Base-by-base conservation (phyloP, 2,113 vertebrate species). In the Psittacara wagleri region DNA sequence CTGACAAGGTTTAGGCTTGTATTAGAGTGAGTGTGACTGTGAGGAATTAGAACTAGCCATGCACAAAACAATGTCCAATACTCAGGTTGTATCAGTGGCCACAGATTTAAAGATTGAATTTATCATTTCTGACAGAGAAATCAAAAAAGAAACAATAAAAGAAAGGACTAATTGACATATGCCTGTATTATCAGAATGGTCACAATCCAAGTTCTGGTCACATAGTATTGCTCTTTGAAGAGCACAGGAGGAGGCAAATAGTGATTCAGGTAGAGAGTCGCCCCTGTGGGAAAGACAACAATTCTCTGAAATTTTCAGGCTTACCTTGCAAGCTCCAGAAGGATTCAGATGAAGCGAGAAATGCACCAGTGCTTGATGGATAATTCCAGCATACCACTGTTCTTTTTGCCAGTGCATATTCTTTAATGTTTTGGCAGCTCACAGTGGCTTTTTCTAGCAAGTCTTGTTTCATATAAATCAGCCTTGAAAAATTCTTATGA, bases 371-470 rank as follows among this genome's bases (percentile, higher is more conserved):
- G 37, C 44, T 88, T 94, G 66, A 67, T 80, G 87, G 90, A 95
- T 94, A 90, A 78, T 92, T 94, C 83, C 46, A 93, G 75, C 43
- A 64, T 81, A 55, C 27, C 35, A 64, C 49, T 79, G 51, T 70
- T 94, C 46, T 84, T 69, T 92, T 72, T 90, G 87, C 75, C 87
- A 94, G 1, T 74, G 43, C 13, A 37, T 69, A 75, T 77, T 77
- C 88, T 94, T 95, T 86, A 92, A 78, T 68, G 51, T 81, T 64
- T 94, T 90, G 64, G 82, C 85, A 92, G 55, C 49, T 90, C 4
- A 9, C 43, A 44, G 29, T 39, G 46, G 46, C 28, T 77, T 68
- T 95, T 90, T 81, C 28, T 81, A 93, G 20, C 49, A 88, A 88
- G 64, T 35, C 68, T 46, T 93, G 31, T 31, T 86, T 91, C 85